Evolutionary conservation across 2,113 vertebrate genomes (phyloP).

Genomic region (Micronisus gabar): DNA sequence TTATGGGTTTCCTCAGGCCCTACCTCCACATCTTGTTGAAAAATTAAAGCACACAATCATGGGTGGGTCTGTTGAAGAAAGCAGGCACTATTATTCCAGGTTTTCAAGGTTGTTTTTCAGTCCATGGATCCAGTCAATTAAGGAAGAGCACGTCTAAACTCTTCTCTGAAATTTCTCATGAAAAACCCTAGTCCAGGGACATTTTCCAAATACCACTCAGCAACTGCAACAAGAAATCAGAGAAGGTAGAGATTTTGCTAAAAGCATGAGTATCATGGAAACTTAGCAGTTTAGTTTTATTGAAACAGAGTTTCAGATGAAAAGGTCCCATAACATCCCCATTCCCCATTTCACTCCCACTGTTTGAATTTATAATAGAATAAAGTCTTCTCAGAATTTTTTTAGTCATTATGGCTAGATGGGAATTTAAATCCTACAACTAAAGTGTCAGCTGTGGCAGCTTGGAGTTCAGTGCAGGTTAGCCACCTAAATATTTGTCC

Average conservation of each 20-base stretch:
- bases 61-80: slow-evolving; percentile 40
- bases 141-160: background rate
- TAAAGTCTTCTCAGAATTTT: background rate
- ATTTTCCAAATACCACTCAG: background rate
- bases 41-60: slow-evolving; percentile 62
- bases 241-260: background rate
- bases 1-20: slow-evolving; percentile 65
- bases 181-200: background rate
- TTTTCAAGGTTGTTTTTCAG: slow-evolving; percentile 34
- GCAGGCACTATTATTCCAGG: slow-evolving; percentile 31
- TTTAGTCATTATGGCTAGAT: background rate
- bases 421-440: background rate
- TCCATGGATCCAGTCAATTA: background rate
- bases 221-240: background rate
- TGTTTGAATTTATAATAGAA: background rate
- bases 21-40: slow-evolving; percentile 57
- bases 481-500: background rate
- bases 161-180: background rate
- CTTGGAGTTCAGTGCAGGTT: background rate
- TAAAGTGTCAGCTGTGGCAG: background rate
- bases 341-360: background rate
- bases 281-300: background rate
- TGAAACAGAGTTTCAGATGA: background rate
- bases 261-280: background rate
- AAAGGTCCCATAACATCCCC: background rate